A percentile compares a stretch with the other conserved stretches of the same genome.
phyloP scores from a whole-genome alignment of 1,140 invertebrate species.

The Sycophaga agraensis region DNA sequence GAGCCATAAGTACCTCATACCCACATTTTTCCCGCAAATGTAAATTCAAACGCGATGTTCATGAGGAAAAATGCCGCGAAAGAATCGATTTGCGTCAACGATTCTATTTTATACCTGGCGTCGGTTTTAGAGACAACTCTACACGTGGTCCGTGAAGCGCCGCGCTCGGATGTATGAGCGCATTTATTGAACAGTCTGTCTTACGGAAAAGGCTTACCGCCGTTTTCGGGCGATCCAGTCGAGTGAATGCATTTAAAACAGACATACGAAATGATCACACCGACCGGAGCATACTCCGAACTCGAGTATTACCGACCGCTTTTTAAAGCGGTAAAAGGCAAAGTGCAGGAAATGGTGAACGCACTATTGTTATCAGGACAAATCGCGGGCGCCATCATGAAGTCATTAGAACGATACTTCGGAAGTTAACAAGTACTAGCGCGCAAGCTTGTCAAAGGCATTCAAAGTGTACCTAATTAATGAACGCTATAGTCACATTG shows the following conservation, averaged over 20 bases:
- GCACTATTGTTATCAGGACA: background rate
- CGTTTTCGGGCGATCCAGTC: conserved; percentile 8
- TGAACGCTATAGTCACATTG: conserved; percentile 1
- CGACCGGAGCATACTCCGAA: background rate
- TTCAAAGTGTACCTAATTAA: background rate
- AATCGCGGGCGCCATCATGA: too few species aligned
- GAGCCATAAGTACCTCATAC: too few species aligned
- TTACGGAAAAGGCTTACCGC: conserved; percentile 1
- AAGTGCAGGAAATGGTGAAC: background rate
- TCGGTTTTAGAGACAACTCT: background rate
- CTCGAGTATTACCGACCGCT: too few species aligned
- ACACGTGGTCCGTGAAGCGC: background rate
- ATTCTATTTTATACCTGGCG: too few species aligned
- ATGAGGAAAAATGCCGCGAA: background rate
- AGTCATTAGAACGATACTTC: background rate
- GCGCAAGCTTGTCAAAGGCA: too few species aligned
- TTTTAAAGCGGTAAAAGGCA: too few species aligned
- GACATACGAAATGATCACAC: conserved; percentile 1
- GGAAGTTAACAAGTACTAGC: background rate
- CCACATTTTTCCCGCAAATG: too few species aligned
- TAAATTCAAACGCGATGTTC: too few species aligned
- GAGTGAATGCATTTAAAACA: conserved; percentile 24
- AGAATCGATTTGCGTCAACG: too few species aligned
- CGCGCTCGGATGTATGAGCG: background rate
- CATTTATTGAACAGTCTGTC: too few species aligned